A percentile compares a stretch with the other conserved stretches of the same genome.
phyloP scores from a whole-genome alignment of 2,113 vertebrate species.

The Caranx melampygus region DNA sequence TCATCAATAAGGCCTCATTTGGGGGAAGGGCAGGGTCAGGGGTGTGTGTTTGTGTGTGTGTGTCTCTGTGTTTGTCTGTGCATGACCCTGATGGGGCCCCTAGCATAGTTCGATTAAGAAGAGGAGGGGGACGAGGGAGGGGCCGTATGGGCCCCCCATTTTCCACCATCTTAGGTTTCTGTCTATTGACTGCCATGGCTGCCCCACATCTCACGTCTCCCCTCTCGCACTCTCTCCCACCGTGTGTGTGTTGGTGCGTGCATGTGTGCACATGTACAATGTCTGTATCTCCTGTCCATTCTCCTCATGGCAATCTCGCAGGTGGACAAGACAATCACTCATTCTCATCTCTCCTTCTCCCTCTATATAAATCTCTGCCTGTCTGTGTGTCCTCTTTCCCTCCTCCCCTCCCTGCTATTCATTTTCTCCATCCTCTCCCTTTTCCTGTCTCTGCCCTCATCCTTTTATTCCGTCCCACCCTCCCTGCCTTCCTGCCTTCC shows the following conservation, averaged over 20 bases:
- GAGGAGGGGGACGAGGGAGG: slow-evolving; percentile 7
- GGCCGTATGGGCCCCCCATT: slow-evolving; percentile 26
- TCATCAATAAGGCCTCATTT: slow-evolving; percentile 72
- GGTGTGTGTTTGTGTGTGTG: slow-evolving; percentile 25
- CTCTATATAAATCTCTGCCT: slow-evolving; percentile 36
- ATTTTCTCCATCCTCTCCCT: slow-evolving; percentile 14
- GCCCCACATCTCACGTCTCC: slow-evolving; percentile 19
- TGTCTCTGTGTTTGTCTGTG: slow-evolving; percentile 36
- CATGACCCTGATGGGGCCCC: slow-evolving; percentile 59
- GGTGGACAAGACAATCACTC: slow-evolving; percentile 62
- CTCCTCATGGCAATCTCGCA: slow-evolving; percentile 37
- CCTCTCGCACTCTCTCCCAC: too few species aligned
- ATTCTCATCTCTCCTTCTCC: slow-evolving; percentile 47
- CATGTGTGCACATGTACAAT: not conserved
- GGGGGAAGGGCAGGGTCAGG: slow-evolving; percentile 62
- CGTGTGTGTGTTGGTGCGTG: not conserved
- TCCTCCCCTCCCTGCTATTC: slow-evolving; percentile 9
- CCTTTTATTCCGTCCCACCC: slow-evolving; percentile 45
- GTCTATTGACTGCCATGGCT: slow-evolving; percentile 47
- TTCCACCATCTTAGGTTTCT: slow-evolving; percentile 73
- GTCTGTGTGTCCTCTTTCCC: not conserved
- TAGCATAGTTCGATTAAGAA: slow-evolving; percentile 56
- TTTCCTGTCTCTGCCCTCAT: slow-evolving; percentile 57
- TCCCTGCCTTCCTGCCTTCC: slow-evolving; percentile 28
- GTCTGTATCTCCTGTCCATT: slow-evolving; percentile 44